Conservation (phyloP, 1,140 invertebrate species). For the Limonius californicus region DNA sequence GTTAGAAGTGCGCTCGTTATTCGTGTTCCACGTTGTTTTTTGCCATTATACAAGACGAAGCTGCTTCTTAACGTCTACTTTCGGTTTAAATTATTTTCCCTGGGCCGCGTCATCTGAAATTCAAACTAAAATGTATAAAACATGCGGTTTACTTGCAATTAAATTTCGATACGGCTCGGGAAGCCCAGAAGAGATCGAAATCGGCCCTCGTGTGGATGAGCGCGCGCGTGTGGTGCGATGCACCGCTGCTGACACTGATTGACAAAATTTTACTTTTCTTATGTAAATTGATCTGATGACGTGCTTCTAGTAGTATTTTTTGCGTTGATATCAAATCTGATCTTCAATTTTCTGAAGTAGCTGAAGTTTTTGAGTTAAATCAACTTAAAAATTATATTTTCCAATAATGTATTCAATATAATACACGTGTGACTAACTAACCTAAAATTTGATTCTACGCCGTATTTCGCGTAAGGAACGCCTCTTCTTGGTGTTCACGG, state of each 20-base stretch:
- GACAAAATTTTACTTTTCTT: neutral
- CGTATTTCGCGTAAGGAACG: constrained; percentile 2
- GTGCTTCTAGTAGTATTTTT: neutral
- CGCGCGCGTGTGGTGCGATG: too few relatives aligned
- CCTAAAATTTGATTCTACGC: too few relatives aligned
- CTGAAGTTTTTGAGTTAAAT: neutral
- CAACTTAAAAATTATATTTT: neutral
- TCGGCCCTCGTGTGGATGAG: too few relatives aligned
- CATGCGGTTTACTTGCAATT: neutral
- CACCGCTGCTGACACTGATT: too few relatives aligned
- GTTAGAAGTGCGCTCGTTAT: constrained; percentile 19
- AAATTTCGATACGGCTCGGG: neutral
- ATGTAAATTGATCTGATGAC: neutral
- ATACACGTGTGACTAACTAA: too few relatives aligned
- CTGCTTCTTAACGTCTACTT: constrained; percentile 2
- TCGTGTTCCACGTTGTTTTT: constrained; percentile 13
- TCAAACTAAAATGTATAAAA: constrained; percentile 2
- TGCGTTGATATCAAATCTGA: neutral
- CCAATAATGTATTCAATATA: too few relatives aligned
- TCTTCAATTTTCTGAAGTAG: neutral
- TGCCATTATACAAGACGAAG: constrained; percentile 7
- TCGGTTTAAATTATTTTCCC: constrained; percentile 9
- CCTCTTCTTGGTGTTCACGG: constrained; percentile 36
- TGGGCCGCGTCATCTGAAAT: neutral
- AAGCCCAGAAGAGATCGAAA: too few relatives aligned